Evolutionary conservation across 2,797 vertebrate genomes (phyloP).

Genomic region (Gouania willdenowi): DNA sequence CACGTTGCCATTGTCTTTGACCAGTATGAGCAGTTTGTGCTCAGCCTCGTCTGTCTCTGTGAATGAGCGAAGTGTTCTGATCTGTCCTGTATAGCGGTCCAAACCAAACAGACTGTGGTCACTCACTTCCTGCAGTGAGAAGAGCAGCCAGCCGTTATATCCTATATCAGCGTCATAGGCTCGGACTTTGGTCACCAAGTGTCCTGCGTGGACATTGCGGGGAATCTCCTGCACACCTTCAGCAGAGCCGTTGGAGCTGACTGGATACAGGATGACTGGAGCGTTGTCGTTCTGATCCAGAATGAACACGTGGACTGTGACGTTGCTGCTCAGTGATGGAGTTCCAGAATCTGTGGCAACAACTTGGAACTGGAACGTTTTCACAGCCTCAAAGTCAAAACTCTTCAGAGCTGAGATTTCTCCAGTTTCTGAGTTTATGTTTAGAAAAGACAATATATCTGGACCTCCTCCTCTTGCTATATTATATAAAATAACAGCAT

Average conservation of each 20-base stretch:
- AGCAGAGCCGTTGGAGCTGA: constrained; percentile 38
- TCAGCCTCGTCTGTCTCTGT: constrained; percentile 53
- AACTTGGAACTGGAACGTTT: constrained; percentile 38
- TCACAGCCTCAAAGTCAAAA: constrained; percentile 40
- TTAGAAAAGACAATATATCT: constrained; percentile 27
- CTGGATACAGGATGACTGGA: constrained; percentile 54
- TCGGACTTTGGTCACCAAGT: constrained; percentile 55
- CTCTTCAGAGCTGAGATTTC: not conserved
- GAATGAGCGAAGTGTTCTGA: constrained; percentile 49
- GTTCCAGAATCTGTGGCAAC: constrained; percentile 2
- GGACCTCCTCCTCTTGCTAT: constrained; percentile 16
- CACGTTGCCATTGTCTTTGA: constrained; percentile 56
- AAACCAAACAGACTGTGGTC: constrained; percentile 50
- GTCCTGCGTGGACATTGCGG: constrained; percentile 38
- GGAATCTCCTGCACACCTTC: constrained; percentile 40
- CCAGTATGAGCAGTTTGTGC: constrained; percentile 47
- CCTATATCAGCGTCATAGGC: constrained; percentile 58
- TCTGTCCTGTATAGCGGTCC: constrained; percentile 55
- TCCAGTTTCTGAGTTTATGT: constrained; percentile 36
- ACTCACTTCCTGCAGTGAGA: constrained; percentile 42
- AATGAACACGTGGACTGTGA: constrained; percentile 53
- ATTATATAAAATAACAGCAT: constrained; percentile 48
- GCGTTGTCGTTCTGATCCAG: constrained; percentile 61
- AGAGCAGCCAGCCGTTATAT: constrained; percentile 58
- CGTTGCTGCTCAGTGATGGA: constrained; percentile 9